Evolutionary conservation across 2,113 vertebrate species (phyloP).

Genomic region (Gobius niger): DNA sequence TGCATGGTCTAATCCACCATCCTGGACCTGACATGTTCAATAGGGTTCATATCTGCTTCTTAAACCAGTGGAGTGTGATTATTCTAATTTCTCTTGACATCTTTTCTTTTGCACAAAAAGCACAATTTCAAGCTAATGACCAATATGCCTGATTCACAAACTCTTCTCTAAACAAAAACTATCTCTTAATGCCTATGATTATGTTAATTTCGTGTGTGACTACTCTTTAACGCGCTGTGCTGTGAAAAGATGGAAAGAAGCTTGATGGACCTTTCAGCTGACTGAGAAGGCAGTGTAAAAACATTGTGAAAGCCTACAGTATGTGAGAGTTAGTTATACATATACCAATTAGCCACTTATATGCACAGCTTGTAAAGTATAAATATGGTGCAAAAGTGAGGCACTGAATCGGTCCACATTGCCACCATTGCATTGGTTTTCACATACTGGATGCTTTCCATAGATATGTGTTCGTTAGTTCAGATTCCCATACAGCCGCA

Average conservation of each 20-base stretch:
- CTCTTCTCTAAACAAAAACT: slow-evolving; percentile 41
- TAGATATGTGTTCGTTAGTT: slow-evolving; percentile 63
- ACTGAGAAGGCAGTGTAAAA: slow-evolving; percentile 86
- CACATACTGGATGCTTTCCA: slow-evolving; percentile 72
- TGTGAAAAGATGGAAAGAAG: slow-evolving; percentile 81
- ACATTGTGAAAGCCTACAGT: slow-evolving; percentile 71
- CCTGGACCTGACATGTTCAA: slow-evolving; percentile 79
- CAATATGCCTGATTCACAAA: slow-evolving; percentile 42
- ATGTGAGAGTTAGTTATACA: slow-evolving; percentile 75
- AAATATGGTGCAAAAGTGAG: not conserved
- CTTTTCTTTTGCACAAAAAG: slow-evolving; percentile 77
- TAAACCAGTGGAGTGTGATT: slow-evolving; percentile 75
- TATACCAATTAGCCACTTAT: not conserved
- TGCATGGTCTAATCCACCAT: slow-evolving; percentile 66
- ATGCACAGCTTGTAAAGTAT: not conserved
- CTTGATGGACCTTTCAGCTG: slow-evolving; percentile 66
- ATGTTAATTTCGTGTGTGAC: slow-evolving; percentile 52
- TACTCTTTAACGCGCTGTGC: slow-evolving; percentile 71
- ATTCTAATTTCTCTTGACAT: slow-evolving; percentile 78
- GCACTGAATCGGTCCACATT: not conserved
- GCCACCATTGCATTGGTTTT: slow-evolving; percentile 29
- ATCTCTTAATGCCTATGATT: slow-evolving; percentile 41
- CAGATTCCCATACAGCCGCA: slow-evolving; percentile 48
- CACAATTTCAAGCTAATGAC: slow-evolving; percentile 43
- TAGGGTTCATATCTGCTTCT: slow-evolving; percentile 85